A percentile compares a stretch with the other conserved stretches of the same genome.
Conservation (phyloP, 2,888 invertebrate species). For the Leucophora obtusa region DNA sequence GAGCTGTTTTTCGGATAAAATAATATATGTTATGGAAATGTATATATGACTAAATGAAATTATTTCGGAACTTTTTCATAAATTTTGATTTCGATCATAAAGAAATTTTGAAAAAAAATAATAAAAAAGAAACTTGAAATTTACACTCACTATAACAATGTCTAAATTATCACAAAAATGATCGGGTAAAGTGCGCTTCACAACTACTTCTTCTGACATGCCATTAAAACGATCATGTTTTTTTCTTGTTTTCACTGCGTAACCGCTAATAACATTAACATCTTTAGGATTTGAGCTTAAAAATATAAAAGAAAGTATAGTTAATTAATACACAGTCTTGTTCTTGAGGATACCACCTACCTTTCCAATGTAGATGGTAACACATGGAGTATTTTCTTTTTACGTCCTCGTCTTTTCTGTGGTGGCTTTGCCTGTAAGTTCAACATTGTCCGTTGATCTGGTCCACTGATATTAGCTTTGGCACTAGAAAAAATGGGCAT, state of each 20-base stretch:
- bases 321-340: background rate
- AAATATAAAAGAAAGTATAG: conserved; percentile 6
- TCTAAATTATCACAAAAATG: conserved; percentile 95
- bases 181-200: conserved; percentile 95
- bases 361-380: conserved; percentile 27
- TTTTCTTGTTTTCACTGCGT: conserved; percentile 87
- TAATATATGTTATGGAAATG: no score
- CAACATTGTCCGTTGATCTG: conserved; percentile 11
- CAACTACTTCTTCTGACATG: conserved; percentile 97
- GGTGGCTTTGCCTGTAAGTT: conserved; percentile 58
- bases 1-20: no score
- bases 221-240: conserved; percentile 97
- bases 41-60: no score
- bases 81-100: no score
- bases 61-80: no score
- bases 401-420: conserved; percentile 91
- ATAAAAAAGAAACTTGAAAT: conserved; percentile 72
- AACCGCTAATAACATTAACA: conserved; percentile 29
- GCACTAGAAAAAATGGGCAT: conserved; percentile 1
- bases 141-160: conserved; percentile 97
- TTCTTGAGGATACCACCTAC: background rate
- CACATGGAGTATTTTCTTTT: conserved; percentile 84
- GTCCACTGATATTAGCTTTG: background rate
- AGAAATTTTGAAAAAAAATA: no score
- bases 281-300: conserved; percentile 42